phyloP scores from a whole-genome alignment of 2,797 vertebrate genomes.

The Rhodeus uyekii region DNA sequence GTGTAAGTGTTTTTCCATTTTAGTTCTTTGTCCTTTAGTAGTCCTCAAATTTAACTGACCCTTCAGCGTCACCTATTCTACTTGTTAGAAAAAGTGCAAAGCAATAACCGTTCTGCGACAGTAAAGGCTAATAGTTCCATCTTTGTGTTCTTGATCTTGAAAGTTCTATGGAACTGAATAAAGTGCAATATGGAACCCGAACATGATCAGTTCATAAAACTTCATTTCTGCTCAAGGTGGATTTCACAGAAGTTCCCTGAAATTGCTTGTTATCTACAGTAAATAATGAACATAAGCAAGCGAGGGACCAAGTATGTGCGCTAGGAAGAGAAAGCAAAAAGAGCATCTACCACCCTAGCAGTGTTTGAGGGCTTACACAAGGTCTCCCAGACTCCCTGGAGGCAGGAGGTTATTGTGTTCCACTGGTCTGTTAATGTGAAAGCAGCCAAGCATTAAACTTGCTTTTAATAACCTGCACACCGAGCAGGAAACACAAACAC shows the following conservation, averaged over 20 bases:
- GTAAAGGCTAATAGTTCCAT: slow-evolving; percentile 57
- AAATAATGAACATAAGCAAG: neutral
- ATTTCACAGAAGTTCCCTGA: neutral
- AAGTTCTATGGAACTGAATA: slow-evolving; percentile 69
- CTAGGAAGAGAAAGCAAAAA: neutral
- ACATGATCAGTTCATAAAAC: neutral
- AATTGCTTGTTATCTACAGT: neutral
- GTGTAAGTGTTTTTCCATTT: slow-evolving; percentile 10
- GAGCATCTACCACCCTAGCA: neutral
- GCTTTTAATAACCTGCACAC: slow-evolving; percentile 23
- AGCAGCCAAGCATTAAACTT: slow-evolving; percentile 19
- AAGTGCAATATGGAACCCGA: slow-evolving; percentile 81
- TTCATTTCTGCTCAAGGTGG: neutral
- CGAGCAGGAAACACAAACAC: neutral
- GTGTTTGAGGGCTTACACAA: slow-evolving; percentile 6
- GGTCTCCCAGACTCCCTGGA: slow-evolving; percentile 20
- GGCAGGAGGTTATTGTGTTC: slow-evolving; percentile 27
- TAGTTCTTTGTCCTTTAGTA: neutral
- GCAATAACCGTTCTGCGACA: slow-evolving; percentile 75
- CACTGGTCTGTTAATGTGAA: slow-evolving; percentile 33
- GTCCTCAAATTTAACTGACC: neutral
- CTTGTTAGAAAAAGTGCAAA: slow-evolving; percentile 51
- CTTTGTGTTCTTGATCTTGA: slow-evolving; percentile 50
- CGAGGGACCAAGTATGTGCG: neutral
- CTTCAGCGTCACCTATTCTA: neutral